Base-by-base conservation (phyloP, 2,888 invertebrate species). In the Acrobasis repandana region DNA sequence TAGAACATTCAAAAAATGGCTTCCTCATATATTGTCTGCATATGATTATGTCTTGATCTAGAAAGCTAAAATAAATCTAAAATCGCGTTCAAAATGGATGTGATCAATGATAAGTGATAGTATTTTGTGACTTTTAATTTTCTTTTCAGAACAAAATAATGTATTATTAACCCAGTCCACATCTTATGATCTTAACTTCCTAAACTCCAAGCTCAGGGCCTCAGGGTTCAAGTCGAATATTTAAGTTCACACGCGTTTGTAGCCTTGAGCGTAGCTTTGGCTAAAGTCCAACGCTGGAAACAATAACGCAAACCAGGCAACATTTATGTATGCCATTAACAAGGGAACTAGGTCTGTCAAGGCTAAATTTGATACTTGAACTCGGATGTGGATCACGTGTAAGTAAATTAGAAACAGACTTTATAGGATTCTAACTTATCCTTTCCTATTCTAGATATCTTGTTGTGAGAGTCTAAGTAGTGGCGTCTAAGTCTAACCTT, bases 181-280 rank as follows among this genome's bases (percentile, higher is more conserved):
- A n/a, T n/a, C n/a, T n/a, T n/a, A n/a, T n/a, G 2, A 20, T 3
- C 4, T 20, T 20, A 3, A 20, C 2, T 20, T 20, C 2, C 2
- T 3, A 20, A 20, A 20, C 4, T 3, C 20, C 20, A 28, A 28
- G 6, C 28, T 28, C 28, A 28, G 28, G 28, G 28, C 28, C 28
- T 28, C 6, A 6, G 28, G 28, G 28, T 28, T 28, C 28, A 28
- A 2, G 28, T 28, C 28, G 8, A 28, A 1, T 9, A 8, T 48
- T 57, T 48, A 57, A 57, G 57, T 57, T 57, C 57, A 57, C 16
- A 47, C 16, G 46, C 46, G 9, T n/a, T n/a, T n/a, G n/a, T 28
- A 47, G 48, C 57, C 57, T 57, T 48, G 28, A 56, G 46, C 9
- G 28, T 34, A 33, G 16, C 47, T 48, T 57, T 57, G 57, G 57